Evolutionary conservation across 2,113 vertebrate species (phyloP).

Genomic region (Mobula hypostoma): DNA sequence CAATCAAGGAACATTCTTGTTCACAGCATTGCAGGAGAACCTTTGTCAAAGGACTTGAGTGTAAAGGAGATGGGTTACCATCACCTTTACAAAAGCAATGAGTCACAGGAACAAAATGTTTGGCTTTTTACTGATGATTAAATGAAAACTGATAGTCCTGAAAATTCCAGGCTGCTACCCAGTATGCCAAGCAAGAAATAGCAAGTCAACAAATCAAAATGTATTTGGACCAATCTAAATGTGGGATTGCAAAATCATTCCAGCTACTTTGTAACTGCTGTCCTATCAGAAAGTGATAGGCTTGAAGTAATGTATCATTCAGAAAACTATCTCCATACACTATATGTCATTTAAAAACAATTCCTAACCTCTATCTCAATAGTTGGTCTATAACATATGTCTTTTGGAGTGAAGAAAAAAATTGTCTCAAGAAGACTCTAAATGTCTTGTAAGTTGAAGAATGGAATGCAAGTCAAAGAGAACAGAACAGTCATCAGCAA

Average conservation of each 20-base stretch:
- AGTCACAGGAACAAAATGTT: too few relatives aligned
- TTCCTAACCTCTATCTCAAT: neutral
- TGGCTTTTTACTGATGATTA: too few relatives aligned
- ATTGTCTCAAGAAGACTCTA: neutral
- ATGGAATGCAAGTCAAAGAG: neutral
- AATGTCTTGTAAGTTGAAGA: neutral
- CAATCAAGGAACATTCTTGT: too few relatives aligned
- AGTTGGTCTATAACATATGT: neutral
- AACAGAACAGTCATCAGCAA: neutral
- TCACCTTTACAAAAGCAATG: too few relatives aligned
- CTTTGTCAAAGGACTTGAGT: too few relatives aligned
- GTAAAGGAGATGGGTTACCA: too few relatives aligned
- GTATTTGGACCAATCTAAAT: neutral
- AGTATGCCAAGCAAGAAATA: too few relatives aligned
- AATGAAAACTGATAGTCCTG: too few relatives aligned
- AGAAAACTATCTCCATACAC: neutral
- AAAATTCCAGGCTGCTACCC: too few relatives aligned
- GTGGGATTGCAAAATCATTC: neutral
- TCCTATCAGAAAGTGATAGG: neutral
- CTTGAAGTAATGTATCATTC: neutral
- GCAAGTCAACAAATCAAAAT: neutral
- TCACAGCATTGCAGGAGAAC: too few relatives aligned
- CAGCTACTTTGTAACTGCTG: neutral
- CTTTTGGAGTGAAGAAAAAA: neutral
- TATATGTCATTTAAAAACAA: neutral